phyloP scores from a whole-genome alignment of 2,113 vertebrate species.

The Plecotus auritus region DNA sequence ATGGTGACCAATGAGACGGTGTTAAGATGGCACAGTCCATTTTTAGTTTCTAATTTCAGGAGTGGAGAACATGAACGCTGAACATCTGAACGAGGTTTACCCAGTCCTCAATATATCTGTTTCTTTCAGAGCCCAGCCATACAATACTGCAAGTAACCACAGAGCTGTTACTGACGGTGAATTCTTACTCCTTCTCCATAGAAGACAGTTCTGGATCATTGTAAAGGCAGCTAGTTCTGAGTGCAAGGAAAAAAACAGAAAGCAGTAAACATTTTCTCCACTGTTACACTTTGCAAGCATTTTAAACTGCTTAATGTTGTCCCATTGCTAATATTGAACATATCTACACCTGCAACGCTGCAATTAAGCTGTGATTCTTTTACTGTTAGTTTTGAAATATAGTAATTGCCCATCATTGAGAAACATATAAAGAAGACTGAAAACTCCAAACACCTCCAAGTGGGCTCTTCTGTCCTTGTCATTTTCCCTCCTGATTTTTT shows the following conservation, averaged over 20 bases:
- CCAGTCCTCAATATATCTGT: slow-evolving; percentile 64
- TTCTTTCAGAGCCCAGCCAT: background rate
- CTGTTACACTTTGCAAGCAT: slow-evolving; percentile 21
- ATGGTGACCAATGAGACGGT: background rate
- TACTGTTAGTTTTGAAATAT: background rate
- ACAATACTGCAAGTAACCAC: slow-evolving; percentile 51
- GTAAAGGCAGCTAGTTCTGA: slow-evolving; percentile 87
- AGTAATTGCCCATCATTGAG: background rate
- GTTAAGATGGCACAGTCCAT: background rate
- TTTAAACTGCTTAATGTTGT: background rate
- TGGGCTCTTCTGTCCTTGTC: background rate
- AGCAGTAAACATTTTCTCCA: slow-evolving; percentile 70
- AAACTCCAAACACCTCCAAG: background rate
- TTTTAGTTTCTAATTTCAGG: background rate
- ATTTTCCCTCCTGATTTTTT: background rate
- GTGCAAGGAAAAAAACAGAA: slow-evolving; percentile 71
- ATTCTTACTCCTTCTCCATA: slow-evolving; percentile 85
- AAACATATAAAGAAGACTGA: background rate
- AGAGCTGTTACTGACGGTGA: slow-evolving; percentile 46
- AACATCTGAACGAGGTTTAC: slow-evolving; percentile 72
- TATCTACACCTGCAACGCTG: background rate
- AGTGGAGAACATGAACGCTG: background rate
- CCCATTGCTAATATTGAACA: background rate
- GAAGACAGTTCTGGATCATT: slow-evolving; percentile 85
- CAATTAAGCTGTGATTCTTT: background rate